Conservation (phyloP, 2,888 invertebrate species). For the Drosophila fungiperda region DNA sequence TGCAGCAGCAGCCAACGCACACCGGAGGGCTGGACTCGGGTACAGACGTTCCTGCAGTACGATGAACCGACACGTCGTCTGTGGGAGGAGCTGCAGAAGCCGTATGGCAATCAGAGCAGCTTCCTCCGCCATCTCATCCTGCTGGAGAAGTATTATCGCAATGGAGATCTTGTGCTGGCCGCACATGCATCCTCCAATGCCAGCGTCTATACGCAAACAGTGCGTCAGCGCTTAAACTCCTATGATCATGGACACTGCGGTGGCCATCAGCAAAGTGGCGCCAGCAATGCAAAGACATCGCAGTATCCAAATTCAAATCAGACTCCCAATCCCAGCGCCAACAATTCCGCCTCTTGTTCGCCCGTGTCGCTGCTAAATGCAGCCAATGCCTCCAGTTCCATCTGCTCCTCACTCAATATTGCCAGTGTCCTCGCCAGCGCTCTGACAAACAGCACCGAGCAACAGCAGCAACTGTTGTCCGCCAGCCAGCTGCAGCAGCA, state of each 20-base stretch:
- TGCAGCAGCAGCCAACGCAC: slow-evolving; percentile 86
- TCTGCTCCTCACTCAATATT: background rate
- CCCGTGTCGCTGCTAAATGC: background rate
- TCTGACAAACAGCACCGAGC: slow-evolving; percentile 17
- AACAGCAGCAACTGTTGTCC: slow-evolving; percentile 9
- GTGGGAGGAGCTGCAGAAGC: slow-evolving; percentile 93
- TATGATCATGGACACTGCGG: slow-evolving; percentile 88
- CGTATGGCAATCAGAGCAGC: slow-evolving; percentile 94
- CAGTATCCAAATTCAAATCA: slow-evolving; percentile 10
- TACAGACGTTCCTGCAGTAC: slow-evolving; percentile 91
- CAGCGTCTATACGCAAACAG: slow-evolving; percentile 91
- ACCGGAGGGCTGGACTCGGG: slow-evolving; percentile 94
- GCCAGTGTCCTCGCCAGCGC: slow-evolving; percentile 45
- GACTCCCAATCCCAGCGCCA: slow-evolving; percentile 3
- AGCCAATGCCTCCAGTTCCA: background rate
- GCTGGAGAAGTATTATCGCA: slow-evolving; percentile 93
- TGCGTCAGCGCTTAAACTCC: slow-evolving; percentile 91
- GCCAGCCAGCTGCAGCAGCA: background rate
- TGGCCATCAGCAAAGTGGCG: slow-evolving; percentile 55
- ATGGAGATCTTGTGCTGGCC: slow-evolving; percentile 91
- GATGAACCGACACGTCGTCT: slow-evolving; percentile 92
- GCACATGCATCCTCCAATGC: slow-evolving; percentile 91
- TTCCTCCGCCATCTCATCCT: slow-evolving; percentile 92
- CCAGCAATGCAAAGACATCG: background rate
- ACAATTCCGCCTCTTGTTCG: background rate